phyloP scores from a whole-genome alignment of 2,113 vertebrate species.

The Helogale parvula region DNA sequence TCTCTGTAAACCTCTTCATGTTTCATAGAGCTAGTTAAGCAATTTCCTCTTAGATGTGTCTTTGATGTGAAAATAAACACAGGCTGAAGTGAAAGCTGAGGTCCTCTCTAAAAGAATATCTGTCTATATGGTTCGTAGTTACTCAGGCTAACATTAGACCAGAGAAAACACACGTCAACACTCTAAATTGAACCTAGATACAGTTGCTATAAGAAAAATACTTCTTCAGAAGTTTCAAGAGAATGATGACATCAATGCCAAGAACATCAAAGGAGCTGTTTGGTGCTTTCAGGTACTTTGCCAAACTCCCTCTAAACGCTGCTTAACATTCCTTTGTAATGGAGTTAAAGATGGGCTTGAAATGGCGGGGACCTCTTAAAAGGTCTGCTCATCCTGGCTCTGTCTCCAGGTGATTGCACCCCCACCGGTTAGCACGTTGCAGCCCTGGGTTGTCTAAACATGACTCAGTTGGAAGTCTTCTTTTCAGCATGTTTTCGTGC shows the following conservation, averaged over 20 bases:
- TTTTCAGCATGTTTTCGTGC: constrained; percentile 1
- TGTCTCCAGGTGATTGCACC: constrained; percentile 36
- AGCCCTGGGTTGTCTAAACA: constrained; percentile 26
- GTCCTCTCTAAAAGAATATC: background rate
- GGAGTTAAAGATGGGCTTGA: constrained; percentile 47
- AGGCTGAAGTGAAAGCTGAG: background rate
- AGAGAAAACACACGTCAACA: constrained; percentile 59
- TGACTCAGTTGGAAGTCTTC: background rate
- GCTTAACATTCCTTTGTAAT: constrained; percentile 63
- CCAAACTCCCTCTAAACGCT: constrained; percentile 59
- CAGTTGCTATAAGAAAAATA: constrained; percentile 68
- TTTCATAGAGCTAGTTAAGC: constrained; percentile 62
- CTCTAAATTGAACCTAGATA: constrained; percentile 46
- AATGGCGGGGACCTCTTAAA: constrained; percentile 44
- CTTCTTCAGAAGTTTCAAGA: constrained; percentile 74
- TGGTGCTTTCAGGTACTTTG: constrained; percentile 57
- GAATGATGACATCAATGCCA: constrained; percentile 66
- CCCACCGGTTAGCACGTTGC: background rate
- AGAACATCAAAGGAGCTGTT: constrained; percentile 67
- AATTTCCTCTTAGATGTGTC: constrained; percentile 44
- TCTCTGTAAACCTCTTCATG: constrained; percentile 62
- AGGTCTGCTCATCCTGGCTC: background rate
- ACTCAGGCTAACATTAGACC: background rate
- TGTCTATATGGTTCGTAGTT: constrained; percentile 1
- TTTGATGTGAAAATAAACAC: constrained; percentile 73